Percentiles rank a stretch among this genome's conserved stretches.
phyloP scores from a whole-genome alignment of 2,113 vertebrate species.

The Mixornis gularis region DNA sequence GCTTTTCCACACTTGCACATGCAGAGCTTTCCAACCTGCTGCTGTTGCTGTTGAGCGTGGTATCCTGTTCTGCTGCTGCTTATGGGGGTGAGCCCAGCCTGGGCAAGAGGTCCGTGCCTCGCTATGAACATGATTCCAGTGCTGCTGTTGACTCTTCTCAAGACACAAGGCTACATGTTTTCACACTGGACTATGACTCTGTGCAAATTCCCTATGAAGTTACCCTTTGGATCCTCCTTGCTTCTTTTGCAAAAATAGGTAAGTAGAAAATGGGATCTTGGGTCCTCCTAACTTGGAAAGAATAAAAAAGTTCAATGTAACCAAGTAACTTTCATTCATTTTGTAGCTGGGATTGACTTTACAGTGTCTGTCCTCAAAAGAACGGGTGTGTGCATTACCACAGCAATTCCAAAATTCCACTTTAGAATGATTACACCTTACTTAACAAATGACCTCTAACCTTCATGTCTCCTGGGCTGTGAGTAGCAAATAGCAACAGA shows the following conservation, averaged over 20 bases:
- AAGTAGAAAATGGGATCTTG: conserved; percentile 52
- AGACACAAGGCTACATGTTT: conserved; percentile 73
- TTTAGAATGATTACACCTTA: background rate
- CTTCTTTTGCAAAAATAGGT: conserved; percentile 97
- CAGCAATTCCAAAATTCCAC: background rate
- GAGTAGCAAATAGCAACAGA: background rate
- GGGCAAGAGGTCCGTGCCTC: background rate
- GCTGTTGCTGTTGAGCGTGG: background rate
- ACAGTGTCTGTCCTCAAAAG: background rate
- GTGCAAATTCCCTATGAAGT: conserved; percentile 94
- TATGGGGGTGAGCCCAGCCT: background rate
- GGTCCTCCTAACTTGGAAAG: background rate
- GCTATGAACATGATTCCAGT: background rate
- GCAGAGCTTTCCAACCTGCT: background rate
- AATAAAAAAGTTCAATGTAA: background rate
- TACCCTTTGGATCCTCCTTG: conserved; percentile 93
- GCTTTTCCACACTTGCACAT: background rate
- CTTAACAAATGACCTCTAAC: background rate
- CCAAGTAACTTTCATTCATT: background rate
- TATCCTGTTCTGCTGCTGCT: background rate
- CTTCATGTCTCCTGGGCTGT: background rate
- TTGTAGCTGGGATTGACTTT: background rate
- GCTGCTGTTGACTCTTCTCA: conserved; percentile 6
- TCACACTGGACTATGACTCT: conserved; percentile 83
- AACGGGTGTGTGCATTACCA: background rate